phyloP scores from a whole-genome alignment of 2,888 invertebrate genomes.

The Tethea ocularis region DNA sequence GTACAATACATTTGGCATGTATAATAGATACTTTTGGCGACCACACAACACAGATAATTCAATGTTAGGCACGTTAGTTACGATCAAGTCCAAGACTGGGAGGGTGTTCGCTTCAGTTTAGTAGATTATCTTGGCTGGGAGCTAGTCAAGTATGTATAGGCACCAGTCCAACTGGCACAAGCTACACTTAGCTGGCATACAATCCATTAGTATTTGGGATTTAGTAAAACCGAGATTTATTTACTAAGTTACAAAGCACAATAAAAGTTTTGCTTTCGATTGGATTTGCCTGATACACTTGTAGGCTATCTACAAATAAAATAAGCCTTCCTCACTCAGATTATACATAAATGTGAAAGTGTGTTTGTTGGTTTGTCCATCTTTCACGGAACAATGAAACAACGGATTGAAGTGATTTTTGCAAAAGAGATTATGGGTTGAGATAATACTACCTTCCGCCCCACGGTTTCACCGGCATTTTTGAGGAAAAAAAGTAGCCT shows the following conservation, averaged over 20 bases:
- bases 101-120: slow-evolving; percentile 42
- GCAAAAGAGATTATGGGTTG: too few species aligned
- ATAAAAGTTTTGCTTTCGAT: slow-evolving; percentile 36
- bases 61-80: slow-evolving; percentile 46
- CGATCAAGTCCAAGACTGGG: slow-evolving; percentile 48
- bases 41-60: slow-evolving; percentile 47
- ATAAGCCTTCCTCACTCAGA: too few species aligned
- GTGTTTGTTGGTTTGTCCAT: too few species aligned
- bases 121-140: slow-evolving; percentile 69
- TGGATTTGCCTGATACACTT: slow-evolving; percentile 13
- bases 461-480: too few species aligned
- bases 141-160: slow-evolving; percentile 55
- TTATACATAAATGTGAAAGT: too few species aligned
- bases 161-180: slow-evolving; percentile 72
- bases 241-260: slow-evolving; percentile 43
- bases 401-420: too few species aligned
- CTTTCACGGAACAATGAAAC: too few species aligned
- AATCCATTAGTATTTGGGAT: slow-evolving; percentile 73
- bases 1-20: neutral
- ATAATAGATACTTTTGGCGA: slow-evolving; percentile 25
- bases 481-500: too few species aligned
- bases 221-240: slow-evolving; percentile 59
- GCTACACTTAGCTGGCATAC: slow-evolving; percentile 58
- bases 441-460: too few species aligned
- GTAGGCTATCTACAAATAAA: neutral